A percentile compares a stretch with the other conserved stretches of the same genome.
These are phyloP conservation scores for Calephelis nemesis DNA, from an alignment of 1,140 invertebrate genomes.

Conservation along the genomic window DNA sequence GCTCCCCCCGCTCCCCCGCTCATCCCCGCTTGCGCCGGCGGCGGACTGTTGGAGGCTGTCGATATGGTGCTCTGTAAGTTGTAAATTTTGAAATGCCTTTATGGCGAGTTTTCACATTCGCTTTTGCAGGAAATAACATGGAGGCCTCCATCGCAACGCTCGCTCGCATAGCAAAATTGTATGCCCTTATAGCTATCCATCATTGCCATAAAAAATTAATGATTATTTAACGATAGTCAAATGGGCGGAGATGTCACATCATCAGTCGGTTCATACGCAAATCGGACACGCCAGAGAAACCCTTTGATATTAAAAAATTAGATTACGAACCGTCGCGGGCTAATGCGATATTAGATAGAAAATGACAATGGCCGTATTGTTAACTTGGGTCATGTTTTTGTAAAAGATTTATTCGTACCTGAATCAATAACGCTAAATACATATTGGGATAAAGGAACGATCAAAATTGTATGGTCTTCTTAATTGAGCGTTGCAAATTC, in stretches of 20 bases:
- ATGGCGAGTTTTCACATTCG: slow-evolving; percentile 74
- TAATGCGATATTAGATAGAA: slow-evolving; percentile 48
- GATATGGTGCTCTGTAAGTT: slow-evolving; percentile 80
- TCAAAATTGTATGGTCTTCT: slow-evolving; percentile 37
- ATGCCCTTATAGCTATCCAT: slow-evolving; percentile 52
- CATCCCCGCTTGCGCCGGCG: slow-evolving; percentile 78
- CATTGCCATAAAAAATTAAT: slow-evolving; percentile 47
- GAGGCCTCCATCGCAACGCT: slow-evolving; percentile 70
- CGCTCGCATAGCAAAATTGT: slow-evolving; percentile 49
- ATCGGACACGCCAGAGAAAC: slow-evolving; percentile 55
- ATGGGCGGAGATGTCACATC: slow-evolving; percentile 56
- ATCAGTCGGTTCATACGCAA: slow-evolving; percentile 49
- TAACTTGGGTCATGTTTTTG: slow-evolving; percentile 45
- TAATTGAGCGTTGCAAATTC: slow-evolving; percentile 57
- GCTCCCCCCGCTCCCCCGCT: slow-evolving; percentile 73
- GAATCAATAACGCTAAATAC: slow-evolving; percentile 62
- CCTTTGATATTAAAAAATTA: slow-evolving; percentile 55
- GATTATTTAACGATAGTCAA: slow-evolving; percentile 62
- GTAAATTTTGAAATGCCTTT: slow-evolving; percentile 77
- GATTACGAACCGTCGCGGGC: slow-evolving; percentile 39
- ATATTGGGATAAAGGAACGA: slow-evolving; percentile 43
- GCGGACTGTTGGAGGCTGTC: slow-evolving; percentile 81
- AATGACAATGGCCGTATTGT: slow-evolving; percentile 39
- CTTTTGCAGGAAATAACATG: slow-evolving; percentile 44
- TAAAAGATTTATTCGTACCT: slow-evolving; percentile 72